Evolutionary conservation across 2,797 vertebrate genomes (phyloP).

Genomic region (Pachyuromys duprasi): DNA sequence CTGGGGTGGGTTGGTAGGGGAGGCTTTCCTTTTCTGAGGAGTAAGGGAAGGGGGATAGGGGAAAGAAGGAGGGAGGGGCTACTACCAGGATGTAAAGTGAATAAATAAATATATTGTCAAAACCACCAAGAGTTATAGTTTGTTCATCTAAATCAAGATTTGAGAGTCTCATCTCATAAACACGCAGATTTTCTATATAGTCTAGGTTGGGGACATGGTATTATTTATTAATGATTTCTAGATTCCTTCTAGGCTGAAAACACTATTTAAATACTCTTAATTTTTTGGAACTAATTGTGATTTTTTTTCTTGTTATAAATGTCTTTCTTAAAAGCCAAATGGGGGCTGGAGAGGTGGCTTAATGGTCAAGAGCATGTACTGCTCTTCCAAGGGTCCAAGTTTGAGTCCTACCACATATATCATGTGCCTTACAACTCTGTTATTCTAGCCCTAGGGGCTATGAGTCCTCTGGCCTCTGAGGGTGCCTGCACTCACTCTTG

Average conservation of each 20-base stretch:
- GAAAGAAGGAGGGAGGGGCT: no score
- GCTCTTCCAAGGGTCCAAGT: background rate
- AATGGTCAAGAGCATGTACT: background rate
- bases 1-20: no score
- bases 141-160: conserved; percentile 38
- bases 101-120: background rate
- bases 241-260: conserved; percentile 4
- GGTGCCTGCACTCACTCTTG: background rate
- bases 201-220: background rate
- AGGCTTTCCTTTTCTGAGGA: no score
- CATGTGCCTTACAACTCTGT: background rate
- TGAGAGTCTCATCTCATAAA: conserved; percentile 32
- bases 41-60: no score
- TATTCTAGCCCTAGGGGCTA: background rate
- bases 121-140: background rate
- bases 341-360: background rate
- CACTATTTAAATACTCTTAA: conserved; percentile 19
- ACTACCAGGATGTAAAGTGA: no score
- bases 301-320: conserved; percentile 26
- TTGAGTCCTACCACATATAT: background rate
- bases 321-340: background rate
- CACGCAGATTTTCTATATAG: conserved; percentile 6
- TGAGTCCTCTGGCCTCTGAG: background rate
- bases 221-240: conserved; percentile 57
- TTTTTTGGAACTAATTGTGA: conserved; percentile 17